Percentiles rank a stretch among this genome's conserved stretches.
Evolutionary conservation across 2,113 vertebrate genomes (phyloP).

Genomic region (Apteryx owenii): DNA sequence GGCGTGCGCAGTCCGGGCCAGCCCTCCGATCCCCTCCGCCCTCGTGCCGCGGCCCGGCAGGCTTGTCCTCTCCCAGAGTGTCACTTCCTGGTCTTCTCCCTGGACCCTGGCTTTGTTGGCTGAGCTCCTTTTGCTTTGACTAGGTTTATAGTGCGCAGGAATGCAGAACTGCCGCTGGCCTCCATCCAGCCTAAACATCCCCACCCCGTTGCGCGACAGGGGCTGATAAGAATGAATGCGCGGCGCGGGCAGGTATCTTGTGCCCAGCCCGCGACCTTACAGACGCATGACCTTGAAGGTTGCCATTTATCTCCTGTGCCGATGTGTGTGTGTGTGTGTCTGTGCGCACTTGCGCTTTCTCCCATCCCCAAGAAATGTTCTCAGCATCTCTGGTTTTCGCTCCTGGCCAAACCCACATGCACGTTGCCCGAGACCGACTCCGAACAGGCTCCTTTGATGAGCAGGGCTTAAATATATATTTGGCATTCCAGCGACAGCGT

Average conservation of each 20-base stretch:
- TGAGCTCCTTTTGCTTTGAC: slow-evolving; percentile 42
- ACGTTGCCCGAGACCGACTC: slow-evolving; percentile 65
- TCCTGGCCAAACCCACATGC: slow-evolving; percentile 72
- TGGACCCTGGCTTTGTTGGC: slow-evolving; percentile 31
- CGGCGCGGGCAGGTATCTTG: slow-evolving; percentile 37
- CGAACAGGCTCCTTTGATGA: slow-evolving; percentile 74
- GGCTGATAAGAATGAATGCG: slow-evolving; percentile 60
- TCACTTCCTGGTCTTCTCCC: slow-evolving; percentile 30
- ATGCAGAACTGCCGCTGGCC: slow-evolving; percentile 68
- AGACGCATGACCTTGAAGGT: slow-evolving; percentile 40
- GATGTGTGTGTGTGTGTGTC: neutral
- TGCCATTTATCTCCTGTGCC: neutral
- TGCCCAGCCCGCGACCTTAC: slow-evolving; percentile 50
- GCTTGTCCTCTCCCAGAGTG: neutral
- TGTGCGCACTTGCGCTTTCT: neutral
- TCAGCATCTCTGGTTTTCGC: slow-evolving; percentile 44
- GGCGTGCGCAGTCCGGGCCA: neutral
- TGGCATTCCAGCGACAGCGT: slow-evolving; percentile 69
- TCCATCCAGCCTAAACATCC: slow-evolving; percentile 68
- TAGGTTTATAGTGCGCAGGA: slow-evolving; percentile 31
- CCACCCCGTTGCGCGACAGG: slow-evolving; percentile 53
- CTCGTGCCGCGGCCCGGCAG: neutral
- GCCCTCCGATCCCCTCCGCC: neutral
- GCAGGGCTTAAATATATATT: slow-evolving; percentile 68
- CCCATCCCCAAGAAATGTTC: slow-evolving; percentile 55